Evolutionary conservation across 2,113 vertebrate genomes (phyloP).

Genomic region (Bubo blakistoni): DNA sequence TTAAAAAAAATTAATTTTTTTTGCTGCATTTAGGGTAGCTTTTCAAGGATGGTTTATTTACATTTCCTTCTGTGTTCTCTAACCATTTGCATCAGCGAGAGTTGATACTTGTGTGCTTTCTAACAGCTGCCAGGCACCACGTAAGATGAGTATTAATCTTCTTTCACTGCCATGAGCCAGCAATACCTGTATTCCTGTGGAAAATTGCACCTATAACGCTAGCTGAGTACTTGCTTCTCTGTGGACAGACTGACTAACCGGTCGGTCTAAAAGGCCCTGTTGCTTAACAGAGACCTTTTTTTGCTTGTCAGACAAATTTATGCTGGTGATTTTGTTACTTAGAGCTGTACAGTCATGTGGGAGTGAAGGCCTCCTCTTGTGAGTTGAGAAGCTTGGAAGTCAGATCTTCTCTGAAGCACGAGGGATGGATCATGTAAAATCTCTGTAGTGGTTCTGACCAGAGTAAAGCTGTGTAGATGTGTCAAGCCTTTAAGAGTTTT

Average conservation of each 20-base stretch:
- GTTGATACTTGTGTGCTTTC: not conserved
- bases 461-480: not conserved
- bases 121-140: not conserved
- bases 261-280: not conserved
- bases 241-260: fast-evolving
- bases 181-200: not conserved
- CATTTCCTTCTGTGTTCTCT: not conserved
- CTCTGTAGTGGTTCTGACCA: not conserved
- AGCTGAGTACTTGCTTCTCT: not conserved
- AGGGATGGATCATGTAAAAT: not conserved
- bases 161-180: not conserved
- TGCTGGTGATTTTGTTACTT: not conserved
- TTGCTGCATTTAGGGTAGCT: not conserved
- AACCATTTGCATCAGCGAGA: not conserved
- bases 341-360: not conserved
- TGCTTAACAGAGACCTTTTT: not conserved
- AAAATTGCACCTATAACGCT: not conserved
- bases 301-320: not conserved
- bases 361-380: not conserved
- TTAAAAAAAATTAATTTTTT: not conserved
- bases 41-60: constrained; percentile 13
- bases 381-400: not conserved
- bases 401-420: not conserved
- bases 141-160: not conserved
- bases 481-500: not conserved